These are phyloP conservation scores for Brachionichthys hirsutus DNA, from an alignment of 2,113 vertebrate genomes.

Conservation along the genomic window DNA sequence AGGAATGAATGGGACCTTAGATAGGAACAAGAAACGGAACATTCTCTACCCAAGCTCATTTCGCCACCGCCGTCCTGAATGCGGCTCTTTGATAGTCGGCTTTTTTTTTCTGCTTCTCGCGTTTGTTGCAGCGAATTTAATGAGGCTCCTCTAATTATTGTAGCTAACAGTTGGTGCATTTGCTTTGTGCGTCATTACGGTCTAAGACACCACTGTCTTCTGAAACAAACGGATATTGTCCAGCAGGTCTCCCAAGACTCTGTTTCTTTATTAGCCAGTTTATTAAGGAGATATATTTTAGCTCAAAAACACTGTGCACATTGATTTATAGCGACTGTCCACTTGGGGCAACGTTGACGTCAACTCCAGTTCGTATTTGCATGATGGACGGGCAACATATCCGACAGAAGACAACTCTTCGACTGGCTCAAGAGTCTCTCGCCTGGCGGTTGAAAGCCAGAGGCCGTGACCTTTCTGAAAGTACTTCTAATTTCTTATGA, in stretches of 20 bases:
- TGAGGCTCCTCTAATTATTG: conserved; percentile 39
- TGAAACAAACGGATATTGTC: conserved; percentile 22
- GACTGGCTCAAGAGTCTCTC: no score
- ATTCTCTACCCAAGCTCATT: conserved; percentile 47
- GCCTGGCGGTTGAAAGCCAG: no score
- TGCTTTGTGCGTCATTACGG: conserved; percentile 30
- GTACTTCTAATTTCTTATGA: no score
- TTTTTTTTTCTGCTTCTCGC: conserved; percentile 36
- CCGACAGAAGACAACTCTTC: not conserved
- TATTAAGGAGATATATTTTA: conserved; percentile 1
- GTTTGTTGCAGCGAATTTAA: conserved; percentile 50
- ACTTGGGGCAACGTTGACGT: not conserved
- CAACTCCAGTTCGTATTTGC: not conserved
- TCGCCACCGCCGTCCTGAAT: conserved; percentile 36
- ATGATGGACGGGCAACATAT: not conserved
- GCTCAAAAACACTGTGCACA: not conserved
- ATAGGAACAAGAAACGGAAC: conserved; percentile 46
- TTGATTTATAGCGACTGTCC: not conserved
- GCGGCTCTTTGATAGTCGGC: conserved; percentile 52
- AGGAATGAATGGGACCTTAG: conserved; percentile 61
- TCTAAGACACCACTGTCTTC: conserved; percentile 11
- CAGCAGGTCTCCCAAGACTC: not conserved
- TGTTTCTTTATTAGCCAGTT: not conserved
- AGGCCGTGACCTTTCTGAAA: no score
- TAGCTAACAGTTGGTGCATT: conserved; percentile 16